Base-by-base conservation (phyloP, 2,888 invertebrate species). In the Helicoverpa assulta region DNA sequence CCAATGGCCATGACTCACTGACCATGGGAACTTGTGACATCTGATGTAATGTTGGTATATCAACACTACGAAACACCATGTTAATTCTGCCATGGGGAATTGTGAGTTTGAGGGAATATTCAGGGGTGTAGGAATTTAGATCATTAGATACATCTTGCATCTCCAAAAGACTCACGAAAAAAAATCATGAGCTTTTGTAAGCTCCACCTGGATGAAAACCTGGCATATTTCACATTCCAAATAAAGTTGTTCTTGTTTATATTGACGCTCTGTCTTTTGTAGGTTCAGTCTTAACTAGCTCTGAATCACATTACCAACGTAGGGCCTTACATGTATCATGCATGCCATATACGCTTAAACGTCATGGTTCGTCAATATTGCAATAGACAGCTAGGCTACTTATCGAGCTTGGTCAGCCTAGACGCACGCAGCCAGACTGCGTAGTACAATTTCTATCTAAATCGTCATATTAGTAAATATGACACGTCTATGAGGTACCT, bases 21-120 rank as follows among this genome's bases (percentile, higher is more conserved):
- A 21, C 76, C 76, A 37, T 76, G 76, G 58, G n/a, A 52, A 80
- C 54, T 58, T 64, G 64, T 64, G 63, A 61, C 19, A 57, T 58
- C 76, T 80, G 70, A 70, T 40, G 70, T 69, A 70, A 76, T 80
- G 21, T 76, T 52, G 47, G 33, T 21, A 58, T 55, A 62, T 73
- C 50, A 65, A 65, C 60, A 69, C 58, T 53, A 21, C 12, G 47
- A 47, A 40, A 57, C 18, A 50, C 26, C 18, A 33, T 40, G n/a
- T 40, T 33, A 16, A 59, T 60, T 29, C 1, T 43, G 3, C 19
- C 7, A 26, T 60, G 16, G 14, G 8, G 12, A 4, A n/a, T 0
- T n/a, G n/a, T n/a, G 16, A 47, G 16, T 47, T n/a, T 47, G 12
- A 1, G 5, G n/a, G 47, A 6, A n/a, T 47, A 7, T 16, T 47